Evolutionary conservation across 2,113 vertebrate genomes (phyloP), one percentile per base, ranked within the genome.

Genomic region (Scomber colias): DNA sequence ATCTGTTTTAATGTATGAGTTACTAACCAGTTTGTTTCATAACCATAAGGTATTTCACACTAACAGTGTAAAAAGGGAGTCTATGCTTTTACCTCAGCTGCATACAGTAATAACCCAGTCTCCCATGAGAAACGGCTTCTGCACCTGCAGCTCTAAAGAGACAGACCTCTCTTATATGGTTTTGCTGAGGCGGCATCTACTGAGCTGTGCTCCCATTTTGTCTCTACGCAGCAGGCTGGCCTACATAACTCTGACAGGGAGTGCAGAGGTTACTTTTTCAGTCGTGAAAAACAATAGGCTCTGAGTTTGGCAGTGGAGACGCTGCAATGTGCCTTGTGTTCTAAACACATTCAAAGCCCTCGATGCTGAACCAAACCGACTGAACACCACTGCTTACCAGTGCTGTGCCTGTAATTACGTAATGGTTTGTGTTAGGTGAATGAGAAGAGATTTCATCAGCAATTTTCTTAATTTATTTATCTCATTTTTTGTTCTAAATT

Each of bases 261-360:
- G 45, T 17, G 15, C 77, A 0, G 76, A 79, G 79, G 82, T 72
- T 19, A 48, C 27, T 51, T 73, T 55, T 3, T 83, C 86, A 90
- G 78, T 74, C 83, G 48, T 86, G 79, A 79, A 83, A 21, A 77
- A 87, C 64, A 73, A 69, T 54, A 69, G 53, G 55, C 79, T 65
- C 3, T 44, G 63, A 79, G 71, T 79, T 80, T 77, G 75, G 68
- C 71, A 74, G 50, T 3, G 45, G 67, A 82, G 56, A 74, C 2
- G 54, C 13, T 21, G 77, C 80, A 56, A 65, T 62, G 89, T 87
- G 87, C 89, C 87, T 90, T 84, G 77, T 88, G 78, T 89, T 83
- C 17, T 27, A 65, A 67, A 84, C 48, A 66, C 66, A 62, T 69
- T 74, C 67, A 45, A 68, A 72, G 11, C 59, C 55, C 14, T 13